Percentiles rank a stretch among this genome's conserved stretches.
These are phyloP conservation scores for Trematocara macrostoma DNA, from an alignment of 2,113 vertebrate genomes.

Conservation along the genomic window DNA sequence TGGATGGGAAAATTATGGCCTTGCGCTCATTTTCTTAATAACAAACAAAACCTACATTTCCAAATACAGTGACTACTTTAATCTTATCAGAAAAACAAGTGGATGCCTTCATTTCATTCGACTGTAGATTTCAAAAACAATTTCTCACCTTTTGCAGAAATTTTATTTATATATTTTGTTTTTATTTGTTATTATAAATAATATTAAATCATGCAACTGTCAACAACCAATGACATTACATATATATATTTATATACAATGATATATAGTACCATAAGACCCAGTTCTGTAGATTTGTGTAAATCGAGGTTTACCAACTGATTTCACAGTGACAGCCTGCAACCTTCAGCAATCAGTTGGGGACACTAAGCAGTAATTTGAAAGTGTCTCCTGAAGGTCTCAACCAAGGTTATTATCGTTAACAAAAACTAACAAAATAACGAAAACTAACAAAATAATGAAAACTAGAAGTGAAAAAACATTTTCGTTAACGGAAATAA, in stretches of 20 bases:
- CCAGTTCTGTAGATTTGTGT: neutral
- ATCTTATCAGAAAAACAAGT: neutral
- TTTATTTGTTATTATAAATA: neutral
- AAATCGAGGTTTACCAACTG: neutral
- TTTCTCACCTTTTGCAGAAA: neutral
- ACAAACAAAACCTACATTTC: neutral
- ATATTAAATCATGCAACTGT: neutral
- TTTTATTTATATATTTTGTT: neutral
- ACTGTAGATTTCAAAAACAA: neutral
- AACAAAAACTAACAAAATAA: no score
- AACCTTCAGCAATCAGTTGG: neutral
- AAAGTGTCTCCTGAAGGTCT: neutral
- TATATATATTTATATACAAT: neutral
- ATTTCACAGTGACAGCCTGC: neutral
- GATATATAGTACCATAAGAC: neutral
- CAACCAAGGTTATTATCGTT: no score
- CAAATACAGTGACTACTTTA: neutral
- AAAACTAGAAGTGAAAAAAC: no score
- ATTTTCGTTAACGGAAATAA: no score
- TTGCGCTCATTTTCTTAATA: neutral
- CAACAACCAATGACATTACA: neutral
- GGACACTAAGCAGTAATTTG: neutral
- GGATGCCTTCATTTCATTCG: rapidly evolving
- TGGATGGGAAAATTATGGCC: neutral
- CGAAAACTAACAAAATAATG: no score